Base-by-base conservation (phyloP, 2,113 vertebrate genomes). In the Cebidichthys violaceus region DNA sequence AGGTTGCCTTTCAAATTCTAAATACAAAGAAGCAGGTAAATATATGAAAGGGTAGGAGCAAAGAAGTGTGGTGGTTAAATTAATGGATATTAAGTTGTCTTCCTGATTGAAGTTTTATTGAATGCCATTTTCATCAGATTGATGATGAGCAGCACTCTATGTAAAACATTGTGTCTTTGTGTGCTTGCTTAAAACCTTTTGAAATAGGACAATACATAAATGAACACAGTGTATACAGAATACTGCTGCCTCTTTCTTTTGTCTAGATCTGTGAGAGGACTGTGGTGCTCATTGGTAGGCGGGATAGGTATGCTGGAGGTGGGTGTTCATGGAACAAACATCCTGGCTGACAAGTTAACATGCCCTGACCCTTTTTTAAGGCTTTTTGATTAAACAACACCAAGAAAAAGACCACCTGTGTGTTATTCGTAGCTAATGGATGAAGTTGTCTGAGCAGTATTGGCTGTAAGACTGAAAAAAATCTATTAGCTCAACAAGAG, bases 21-120 rank as follows among this genome's bases (percentile, higher is more conserved):
- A 71, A 68, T 45, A 43, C 15, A 70, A 37, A 74, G 33, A 76
- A 29, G 41, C 31, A 67, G 31, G 9, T 24, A 33, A 72, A 69
- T n/a, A 27, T 2, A 31, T 22, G 33, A 50, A 62, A 14, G 37
- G 9, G 4, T n/a, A 14, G 15, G 24, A 14, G 22, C 27, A 20
- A 59, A 31, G 31, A 75, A 11, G 22, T 60, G 14, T 60, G 24
- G 22, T 47, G 2, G 10, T 27, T 18, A 61, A 8, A 20, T 7
- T 0, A 59, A 14, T 45, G 22, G 27, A 10, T 43, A 64, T 60
- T 3, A 70, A 75, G 4, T 45, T 24, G 15, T 59, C 67, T 72
- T 68, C 17, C 43, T 39, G 15, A 39, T 54, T 37, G 22, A 47
- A 14, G 1, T 61, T 70, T 75, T 54, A 79, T 45, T 71, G n/a